These are phyloP conservation scores for Mormyrus proboscirostris DNA, from an alignment of 2,797 vertebrate species.

Conservation along the genomic window DNA sequence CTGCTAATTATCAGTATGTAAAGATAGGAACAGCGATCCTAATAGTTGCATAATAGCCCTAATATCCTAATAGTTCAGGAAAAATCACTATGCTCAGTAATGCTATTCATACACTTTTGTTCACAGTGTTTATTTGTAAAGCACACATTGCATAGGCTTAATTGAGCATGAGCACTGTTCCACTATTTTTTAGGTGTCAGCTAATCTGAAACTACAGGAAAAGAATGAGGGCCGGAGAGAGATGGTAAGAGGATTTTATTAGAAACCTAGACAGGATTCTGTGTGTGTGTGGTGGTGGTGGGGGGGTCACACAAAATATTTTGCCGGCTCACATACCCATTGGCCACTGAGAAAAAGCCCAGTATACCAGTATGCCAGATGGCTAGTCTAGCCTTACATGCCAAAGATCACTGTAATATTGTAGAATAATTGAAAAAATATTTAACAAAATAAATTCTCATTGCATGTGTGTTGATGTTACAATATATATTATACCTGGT, in stretches of 20 bases:
- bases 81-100: not conserved
- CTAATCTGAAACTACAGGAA: constrained; percentile 90
- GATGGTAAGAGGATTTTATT: constrained; percentile 67
- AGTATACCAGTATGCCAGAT: not conserved
- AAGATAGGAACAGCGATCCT: not conserved
- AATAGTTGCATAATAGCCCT: not conserved
- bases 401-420: not conserved
- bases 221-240: constrained; percentile 79
- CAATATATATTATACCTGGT: not conserved
- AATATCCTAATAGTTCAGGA: not conserved
- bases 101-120: not conserved
- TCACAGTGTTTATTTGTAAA: constrained; percentile 37
- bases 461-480: not conserved
- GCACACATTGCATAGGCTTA: not conserved
- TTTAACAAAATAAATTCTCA: not conserved
- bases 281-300: not conserved
- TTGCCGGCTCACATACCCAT: not conserved
- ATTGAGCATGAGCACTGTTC: not conserved
- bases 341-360: not conserved
- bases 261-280: not conserved
- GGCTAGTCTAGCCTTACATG: not conserved
- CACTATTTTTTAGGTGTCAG: constrained; percentile 72
- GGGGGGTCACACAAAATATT: not conserved
- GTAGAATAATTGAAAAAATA: not conserved
- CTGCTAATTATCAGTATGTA: not conserved